A percentile compares a stretch with the other conserved stretches of the same genome.
Evolutionary conservation across 2,113 vertebrate genomes (phyloP).

Genomic region (Bucco capensis): DNA sequence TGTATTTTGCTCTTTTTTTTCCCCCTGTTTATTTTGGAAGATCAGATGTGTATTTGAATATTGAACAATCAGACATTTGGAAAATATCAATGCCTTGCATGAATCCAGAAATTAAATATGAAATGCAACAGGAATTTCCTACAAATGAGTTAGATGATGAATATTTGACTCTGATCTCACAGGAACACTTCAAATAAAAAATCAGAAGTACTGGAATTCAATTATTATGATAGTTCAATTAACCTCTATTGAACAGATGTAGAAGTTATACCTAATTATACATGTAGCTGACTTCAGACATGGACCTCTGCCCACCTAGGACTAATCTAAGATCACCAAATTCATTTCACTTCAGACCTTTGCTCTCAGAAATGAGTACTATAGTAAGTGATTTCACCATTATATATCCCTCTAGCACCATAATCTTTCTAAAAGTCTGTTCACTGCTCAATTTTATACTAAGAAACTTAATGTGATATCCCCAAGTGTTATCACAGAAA

Average conservation of each 20-base stretch:
- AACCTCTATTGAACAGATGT: conserved; percentile 51
- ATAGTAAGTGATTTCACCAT: conserved; percentile 59
- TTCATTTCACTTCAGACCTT: conserved; percentile 58
- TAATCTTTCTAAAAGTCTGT: conserved; percentile 42
- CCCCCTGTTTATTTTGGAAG: not conserved
- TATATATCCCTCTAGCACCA: conserved; percentile 57
- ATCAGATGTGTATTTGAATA: not conserved
- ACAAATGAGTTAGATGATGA: not conserved
- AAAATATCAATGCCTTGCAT: conserved; percentile 10
- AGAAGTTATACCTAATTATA: conserved; percentile 61
- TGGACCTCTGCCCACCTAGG: conserved; percentile 34
- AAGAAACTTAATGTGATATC: conserved; percentile 36
- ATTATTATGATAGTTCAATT: conserved; percentile 64
- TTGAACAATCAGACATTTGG: not conserved
- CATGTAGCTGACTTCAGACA: conserved; percentile 51
- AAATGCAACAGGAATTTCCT: conserved; percentile 9
- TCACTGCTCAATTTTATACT: conserved; percentile 15
- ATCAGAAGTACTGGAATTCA: conserved; percentile 34
- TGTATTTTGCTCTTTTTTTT: not conserved
- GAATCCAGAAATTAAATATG: not conserved
- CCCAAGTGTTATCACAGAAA: conserved; percentile 46
- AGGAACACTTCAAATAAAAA: conserved; percentile 39
- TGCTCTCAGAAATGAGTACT: conserved; percentile 58
- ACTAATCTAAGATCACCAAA: conserved; percentile 53
- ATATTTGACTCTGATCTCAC: conserved; percentile 25